These are phyloP conservation scores for Phocoena phocoena DNA, from an alignment of 2,113 vertebrate species.

Conservation along the genomic window DNA sequence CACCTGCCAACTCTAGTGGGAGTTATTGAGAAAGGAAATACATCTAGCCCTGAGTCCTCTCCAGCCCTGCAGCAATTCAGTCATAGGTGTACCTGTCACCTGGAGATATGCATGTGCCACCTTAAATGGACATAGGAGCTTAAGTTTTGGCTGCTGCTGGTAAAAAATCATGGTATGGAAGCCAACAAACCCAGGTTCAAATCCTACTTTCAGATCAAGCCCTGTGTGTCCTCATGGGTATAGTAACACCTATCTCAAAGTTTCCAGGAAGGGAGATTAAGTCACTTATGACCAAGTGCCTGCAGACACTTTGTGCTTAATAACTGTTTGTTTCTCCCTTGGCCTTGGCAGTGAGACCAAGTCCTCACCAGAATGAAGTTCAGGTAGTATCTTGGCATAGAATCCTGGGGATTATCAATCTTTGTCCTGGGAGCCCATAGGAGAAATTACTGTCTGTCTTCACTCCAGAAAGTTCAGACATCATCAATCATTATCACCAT, in stretches of 20 bases:
- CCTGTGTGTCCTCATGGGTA: neutral
- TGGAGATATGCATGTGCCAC: neutral
- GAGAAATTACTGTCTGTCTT: neutral
- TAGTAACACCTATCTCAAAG: neutral
- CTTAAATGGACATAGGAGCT: neutral
- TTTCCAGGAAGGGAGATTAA: constrained; percentile 20
- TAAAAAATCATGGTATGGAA: neutral
- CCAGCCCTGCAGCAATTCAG: neutral
- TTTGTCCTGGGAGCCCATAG: neutral
- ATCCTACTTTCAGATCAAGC: constrained; percentile 21
- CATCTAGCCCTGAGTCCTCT: neutral
- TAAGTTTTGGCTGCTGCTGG: neutral
- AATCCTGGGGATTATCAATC: neutral
- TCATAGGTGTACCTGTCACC: neutral
- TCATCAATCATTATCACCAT: neutral
- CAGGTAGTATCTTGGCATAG: neutral
- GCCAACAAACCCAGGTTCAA: neutral
- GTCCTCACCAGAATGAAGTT: neutral
- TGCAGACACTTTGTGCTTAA: neutral
- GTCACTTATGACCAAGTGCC: neutral
- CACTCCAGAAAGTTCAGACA: neutral
- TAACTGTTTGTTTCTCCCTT: neutral
- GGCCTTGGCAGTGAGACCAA: neutral
- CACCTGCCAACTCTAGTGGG: neutral
- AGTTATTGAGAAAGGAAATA: constrained; percentile 16